These are phyloP conservation scores for Scaptomyza graminum DNA, from an alignment of 1,140 invertebrate genomes.

Conservation along the genomic window DNA sequence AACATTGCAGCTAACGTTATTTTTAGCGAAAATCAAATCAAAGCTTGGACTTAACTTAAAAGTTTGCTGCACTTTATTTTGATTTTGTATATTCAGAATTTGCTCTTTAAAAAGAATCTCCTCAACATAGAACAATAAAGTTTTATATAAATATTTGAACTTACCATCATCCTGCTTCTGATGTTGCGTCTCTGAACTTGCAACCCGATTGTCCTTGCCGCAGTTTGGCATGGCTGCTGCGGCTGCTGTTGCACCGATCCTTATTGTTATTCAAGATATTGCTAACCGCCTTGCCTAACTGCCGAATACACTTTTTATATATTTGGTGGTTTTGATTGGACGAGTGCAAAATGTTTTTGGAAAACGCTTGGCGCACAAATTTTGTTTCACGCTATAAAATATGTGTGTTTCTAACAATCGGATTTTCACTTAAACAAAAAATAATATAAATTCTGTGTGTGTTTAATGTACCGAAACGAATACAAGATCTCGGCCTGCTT, in stretches of 20 bases:
- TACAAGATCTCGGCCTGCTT: constrained; percentile 15
- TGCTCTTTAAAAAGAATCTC: too few relatives aligned
- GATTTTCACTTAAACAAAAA: constrained; percentile 28
- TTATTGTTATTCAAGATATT: too few relatives aligned
- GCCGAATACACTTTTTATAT: constrained; percentile 2
- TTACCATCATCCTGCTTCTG: constrained; percentile 49
- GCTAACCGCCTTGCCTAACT: neutral
- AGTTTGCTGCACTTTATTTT: neutral
- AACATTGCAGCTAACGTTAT: neutral
- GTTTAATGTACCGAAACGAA: constrained; percentile 13
- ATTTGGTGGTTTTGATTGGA: neutral
- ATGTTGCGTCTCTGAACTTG: constrained; percentile 35
- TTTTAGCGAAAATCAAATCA: neutral
- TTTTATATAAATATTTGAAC: constrained; percentile 3
- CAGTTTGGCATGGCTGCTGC: constrained; percentile 55
- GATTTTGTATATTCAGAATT: neutral
- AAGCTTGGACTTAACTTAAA: neutral
- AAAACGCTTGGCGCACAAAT: constrained; percentile 31
- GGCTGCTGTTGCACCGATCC: too few relatives aligned
- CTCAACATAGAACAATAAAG: too few relatives aligned
- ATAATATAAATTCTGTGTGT: constrained; percentile 17
- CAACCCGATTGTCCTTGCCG: constrained; percentile 58
- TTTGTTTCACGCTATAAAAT: constrained; percentile 23
- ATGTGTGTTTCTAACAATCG: constrained; percentile 19
- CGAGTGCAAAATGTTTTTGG: constrained; percentile 8